Conservation (phyloP, 64 coral and sea anemone species). For the Stichodactyla helianthus region DNA sequence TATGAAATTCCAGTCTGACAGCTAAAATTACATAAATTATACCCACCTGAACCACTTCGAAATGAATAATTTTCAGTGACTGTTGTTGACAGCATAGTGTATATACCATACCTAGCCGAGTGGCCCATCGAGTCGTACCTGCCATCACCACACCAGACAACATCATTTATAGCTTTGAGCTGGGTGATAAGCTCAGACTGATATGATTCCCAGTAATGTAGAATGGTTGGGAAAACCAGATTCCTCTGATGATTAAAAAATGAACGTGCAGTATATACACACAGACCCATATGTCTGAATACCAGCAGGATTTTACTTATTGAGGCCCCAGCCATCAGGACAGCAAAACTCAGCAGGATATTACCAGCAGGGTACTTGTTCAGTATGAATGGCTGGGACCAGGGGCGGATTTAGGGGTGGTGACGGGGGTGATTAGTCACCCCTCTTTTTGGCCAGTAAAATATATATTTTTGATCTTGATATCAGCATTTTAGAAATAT, state of each 20-base stretch:
- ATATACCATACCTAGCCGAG: neutral
- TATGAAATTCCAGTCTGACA: too few species aligned
- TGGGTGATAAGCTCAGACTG: neutral
- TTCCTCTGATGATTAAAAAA: conserved; percentile 42
- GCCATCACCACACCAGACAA: conserved; percentile 36
- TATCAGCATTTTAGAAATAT: too few species aligned
- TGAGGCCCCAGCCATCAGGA: conserved; percentile 42
- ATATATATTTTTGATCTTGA: too few species aligned
- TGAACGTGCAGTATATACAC: conserved; percentile 19
- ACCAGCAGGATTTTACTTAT: conserved; percentile 31
- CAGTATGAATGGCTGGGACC: conserved; percentile 7
- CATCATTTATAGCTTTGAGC: conserved; percentile 6
- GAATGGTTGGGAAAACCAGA: conserved; percentile 31
- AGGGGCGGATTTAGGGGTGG: too few species aligned
- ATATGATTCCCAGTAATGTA: conserved; percentile 22
- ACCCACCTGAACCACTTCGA: too few species aligned
- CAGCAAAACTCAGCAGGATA: conserved; percentile 32
- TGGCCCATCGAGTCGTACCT: conserved; percentile 29
- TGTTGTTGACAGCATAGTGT: too few species aligned
- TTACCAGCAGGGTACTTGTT: conserved; percentile 29
- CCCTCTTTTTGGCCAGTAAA: too few species aligned
- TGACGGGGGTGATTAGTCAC: too few species aligned
- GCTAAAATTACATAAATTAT: too few species aligned
- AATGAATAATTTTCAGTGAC: too few species aligned
- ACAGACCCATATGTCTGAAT: conserved; percentile 33